Conservation (phyloP, 2,113 vertebrate genomes). For the Naja naja region DNA sequence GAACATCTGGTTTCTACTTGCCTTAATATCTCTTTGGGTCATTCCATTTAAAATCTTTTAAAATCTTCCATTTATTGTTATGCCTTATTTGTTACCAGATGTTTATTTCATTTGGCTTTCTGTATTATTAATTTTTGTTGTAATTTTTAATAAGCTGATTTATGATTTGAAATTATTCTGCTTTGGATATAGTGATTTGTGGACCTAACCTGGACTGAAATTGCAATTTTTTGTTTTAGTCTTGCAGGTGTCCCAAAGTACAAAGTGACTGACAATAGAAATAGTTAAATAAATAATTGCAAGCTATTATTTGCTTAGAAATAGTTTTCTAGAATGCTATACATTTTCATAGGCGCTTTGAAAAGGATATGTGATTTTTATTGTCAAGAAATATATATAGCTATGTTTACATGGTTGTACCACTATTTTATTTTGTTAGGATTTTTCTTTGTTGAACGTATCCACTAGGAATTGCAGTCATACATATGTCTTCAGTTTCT, state of each 20-base stretch:
- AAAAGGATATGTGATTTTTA: background rate
- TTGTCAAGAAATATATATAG: background rate
- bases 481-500: background rate
- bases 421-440: background rate
- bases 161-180: background rate
- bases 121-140: background rate
- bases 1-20: background rate
- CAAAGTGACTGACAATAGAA: background rate
- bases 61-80: background rate
- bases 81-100: background rate
- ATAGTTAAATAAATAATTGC: background rate
- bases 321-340: background rate
- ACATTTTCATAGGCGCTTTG: background rate
- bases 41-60: background rate
- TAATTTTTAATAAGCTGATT: background rate
- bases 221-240: background rate
- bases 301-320: background rate
- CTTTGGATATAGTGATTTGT: background rate
- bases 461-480: background rate
- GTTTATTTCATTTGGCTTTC: background rate
- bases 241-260: background rate
- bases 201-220: background rate
- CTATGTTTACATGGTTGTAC: background rate
- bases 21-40: background rate
- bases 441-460: conserved; percentile 14